Evolutionary conservation across 2,888 invertebrate species (phyloP), one percentile per base, ranked within the genome.

Genomic region (Andrena dorsata): DNA sequence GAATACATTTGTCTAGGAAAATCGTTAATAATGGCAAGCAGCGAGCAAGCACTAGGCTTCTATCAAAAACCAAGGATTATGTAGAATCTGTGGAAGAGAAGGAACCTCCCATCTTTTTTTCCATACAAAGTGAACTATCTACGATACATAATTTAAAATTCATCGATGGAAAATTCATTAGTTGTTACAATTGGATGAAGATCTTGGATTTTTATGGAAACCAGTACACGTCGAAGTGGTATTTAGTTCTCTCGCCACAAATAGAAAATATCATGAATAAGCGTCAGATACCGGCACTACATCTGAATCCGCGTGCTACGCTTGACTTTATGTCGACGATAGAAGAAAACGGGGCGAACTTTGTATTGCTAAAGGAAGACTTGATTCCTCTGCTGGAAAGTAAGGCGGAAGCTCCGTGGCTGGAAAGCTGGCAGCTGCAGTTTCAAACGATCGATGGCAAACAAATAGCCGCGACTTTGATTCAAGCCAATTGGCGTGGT

Each of bases 401-500:
- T 7, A 7, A 66, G 0, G 13, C 20, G 6, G 87, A 89, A 23
- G 69, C 66, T 23, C 23, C 8, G 35, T 88, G 81, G 84, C 53
- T 90, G 28, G 63, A 41, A 2, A 82, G 76, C 20, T 85, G 86
- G 83, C 80, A 16, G 65, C 28, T 68, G n/a, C 90, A 88, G 56
- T 78, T 90, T 5, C 68, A 77, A 30, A 63, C 28, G 28, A 64
- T 83, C 0, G 76, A 82, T 7, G 86, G 84, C 2, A 76, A 76
- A 30, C 4, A 85, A 3, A 16, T 86, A 8, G 90, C 90, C 2
- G 90, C 85, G 13, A 84, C 71, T 2, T 16, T 90, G 20, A 86
- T 90, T 73, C 90, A 90, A 69, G 41, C 82, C 30, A 35, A 13
- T n/a, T 90, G 88, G 88, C 89, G 88, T 53, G 88, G 89, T 6